phyloP scores from a whole-genome alignment of 92 coral and sea anemone species.

The Paramuricea clavata region DNA sequence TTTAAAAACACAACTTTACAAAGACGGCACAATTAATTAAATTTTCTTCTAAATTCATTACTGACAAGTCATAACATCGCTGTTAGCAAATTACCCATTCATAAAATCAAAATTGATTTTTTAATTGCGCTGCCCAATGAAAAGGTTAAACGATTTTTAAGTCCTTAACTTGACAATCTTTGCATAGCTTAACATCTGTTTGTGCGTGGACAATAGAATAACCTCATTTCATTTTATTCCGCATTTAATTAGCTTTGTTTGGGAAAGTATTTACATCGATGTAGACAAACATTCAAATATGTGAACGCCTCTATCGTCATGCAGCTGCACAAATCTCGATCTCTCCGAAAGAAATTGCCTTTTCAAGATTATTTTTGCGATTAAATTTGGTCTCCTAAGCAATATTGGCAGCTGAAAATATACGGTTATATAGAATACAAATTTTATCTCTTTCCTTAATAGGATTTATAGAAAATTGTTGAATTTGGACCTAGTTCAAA shows the following conservation, averaged over 20 bases:
- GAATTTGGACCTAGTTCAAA: no score
- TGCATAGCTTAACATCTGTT: conserved; percentile 49
- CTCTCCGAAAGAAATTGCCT: background rate
- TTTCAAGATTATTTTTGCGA: conserved; percentile 24
- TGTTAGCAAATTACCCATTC: conserved; percentile 3
- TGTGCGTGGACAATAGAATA: conserved; percentile 7
- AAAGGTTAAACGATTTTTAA: conserved; percentile 37
- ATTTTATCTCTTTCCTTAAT: no score
- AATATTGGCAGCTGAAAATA: conserved; percentile 41
- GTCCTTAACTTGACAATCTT: conserved; percentile 32
- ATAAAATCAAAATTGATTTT: conserved; percentile 28
- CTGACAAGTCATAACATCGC: background rate
- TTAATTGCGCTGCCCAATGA: conserved; percentile 18
- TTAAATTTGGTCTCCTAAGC: conserved; percentile 20
- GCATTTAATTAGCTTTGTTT: conserved; percentile 23
- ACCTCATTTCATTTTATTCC: background rate
- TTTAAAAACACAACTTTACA: background rate
- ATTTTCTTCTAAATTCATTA: background rate
- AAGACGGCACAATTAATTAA: background rate
- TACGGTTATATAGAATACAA: no score
- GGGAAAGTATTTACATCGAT: background rate
- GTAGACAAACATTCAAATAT: background rate
- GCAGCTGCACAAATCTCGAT: conserved; percentile 31
- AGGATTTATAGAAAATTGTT: no score
- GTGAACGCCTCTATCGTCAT: background rate